Evolutionary conservation across 2,888 invertebrate species (phyloP), one percentile per base, ranked within the genome.

Genomic region (Thalpophila matura): DNA sequence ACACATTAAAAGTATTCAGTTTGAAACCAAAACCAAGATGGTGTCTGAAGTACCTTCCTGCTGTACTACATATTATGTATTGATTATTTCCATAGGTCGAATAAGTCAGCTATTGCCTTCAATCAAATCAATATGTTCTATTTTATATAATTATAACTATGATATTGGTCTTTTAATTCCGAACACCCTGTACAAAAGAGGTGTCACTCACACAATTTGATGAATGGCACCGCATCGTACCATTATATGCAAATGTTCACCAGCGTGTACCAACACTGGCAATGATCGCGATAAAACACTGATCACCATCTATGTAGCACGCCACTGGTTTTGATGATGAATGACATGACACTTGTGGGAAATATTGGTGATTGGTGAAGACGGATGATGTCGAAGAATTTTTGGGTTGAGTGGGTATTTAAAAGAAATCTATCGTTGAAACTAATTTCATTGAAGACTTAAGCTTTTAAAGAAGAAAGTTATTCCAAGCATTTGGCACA

Each of bases 241-340:
- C 89, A 94, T 94, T 95, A 86, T 93, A 95, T 95, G 94, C 93
- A 95, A 94, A 95, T 95, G 93, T 91, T 91, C 91, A 86, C 89
- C 86, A 89, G 83, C 83, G 73, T 92, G 91, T 92, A 82, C 66
- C 71, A 77, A 71, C 59, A 60, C 53, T 40, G 20, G 59, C 66
- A 81, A 80, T 78, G 57, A 74, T 86, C 77, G 79, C 84, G 89
- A 86, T 89, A 86, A 81, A 62, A 61, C 61, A 67, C 79, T 88
- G 90, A 91, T 93, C 89, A 89, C 24, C 73, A 91, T 91, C 88
- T 88, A 82, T 85, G 86, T 85, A 80, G 31, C 56, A 71, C 35
- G 78, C 78, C 66, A 69, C 67, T 65, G 73, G 53, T 61, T 57
- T 63, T 67, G 64, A 38, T 69, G 78, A 77, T 62, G 64, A 62